Evolutionary conservation across 1,140 invertebrate genomes (phyloP), one percentile per base, ranked within the genome.

Genomic region (Eubasilissa regina): DNA sequence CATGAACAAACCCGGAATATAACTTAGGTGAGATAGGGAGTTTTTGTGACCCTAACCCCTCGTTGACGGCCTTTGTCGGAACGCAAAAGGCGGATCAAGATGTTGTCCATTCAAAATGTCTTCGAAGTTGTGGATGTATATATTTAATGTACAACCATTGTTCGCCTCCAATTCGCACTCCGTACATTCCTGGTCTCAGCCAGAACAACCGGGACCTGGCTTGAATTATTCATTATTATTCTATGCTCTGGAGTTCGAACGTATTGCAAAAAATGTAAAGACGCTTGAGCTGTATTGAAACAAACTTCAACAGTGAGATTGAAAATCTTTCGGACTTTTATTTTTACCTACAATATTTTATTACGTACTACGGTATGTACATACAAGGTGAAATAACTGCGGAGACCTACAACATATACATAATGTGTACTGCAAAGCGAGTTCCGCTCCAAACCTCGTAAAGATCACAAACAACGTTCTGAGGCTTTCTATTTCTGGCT

Each of bases 121-220:
- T 53, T 48, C 66, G 17, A 25, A 19, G 66, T 48, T 8, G 9
- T 21, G 19, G 15, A 70, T 51, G n/a, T 70, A 47, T 64, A 68
- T 70, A 70, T 70, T 70, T 70, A 70, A 70, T 70, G 66, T 70
- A 51, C 66, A 70, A 9, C 45, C 45, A 70, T 70, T 70, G 66
- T 70, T 17, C 51, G 64, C 7, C n/a, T 12, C 66, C 44, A 48
- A 70, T 70, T 51, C 51, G 47, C 13, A 51, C 66, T 48, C 47
- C 62, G 11, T 15, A 15, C 11, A 12, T 15, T 51, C 8, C 48
- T 51, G 11, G 48, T 12, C 25, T 35, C 25, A 35, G 25, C 6
- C 1, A 35, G 6, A 35, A 35, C 25, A 35, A 35, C 25, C 55
- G 15, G 1, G 9, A 1, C 55, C 55, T 11, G 11, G 6, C n/a